Evolutionary conservation across 2,888 invertebrate genomes (phyloP), one percentile per base, ranked within the genome.

Genomic region (Chesias legatella): DNA sequence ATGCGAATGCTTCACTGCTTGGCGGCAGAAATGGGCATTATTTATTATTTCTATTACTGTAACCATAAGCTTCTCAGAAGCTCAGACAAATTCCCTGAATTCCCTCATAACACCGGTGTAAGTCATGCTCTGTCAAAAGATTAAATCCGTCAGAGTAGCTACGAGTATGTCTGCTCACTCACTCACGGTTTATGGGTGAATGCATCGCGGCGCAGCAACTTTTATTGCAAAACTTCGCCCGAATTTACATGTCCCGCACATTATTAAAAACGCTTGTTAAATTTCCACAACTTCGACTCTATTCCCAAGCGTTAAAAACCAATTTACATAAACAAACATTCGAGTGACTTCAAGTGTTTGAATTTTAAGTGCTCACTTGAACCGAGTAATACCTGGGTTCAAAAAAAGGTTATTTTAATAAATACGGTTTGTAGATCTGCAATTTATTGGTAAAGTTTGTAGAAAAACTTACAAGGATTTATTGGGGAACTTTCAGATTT

Each of bases 161-260:
- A 8, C 23, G 26, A 21, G 22, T 27, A 10, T 23, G 27, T 22
- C 25, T 24, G 33, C 33, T 24, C 17, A 20, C 36, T 32, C 35
- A 28, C 28, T 30, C 0, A 10, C 28, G 36, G 39, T 29, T 47
- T 43, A 44, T 10, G 48, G 52, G 48, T 56, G 59, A 56, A 45
- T 49, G 53, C 61, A 56, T 50, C 55, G 58, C 58, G 58, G 63
- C 68, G 65, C 50, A 70, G 74, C 79, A 82, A 84, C 81, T 81
- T 84, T 82, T 84, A 84, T 83, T 84, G 77, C 77, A 78, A 84
- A 84, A 84, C 84, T 83, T 81, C 61, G 56, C 52, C 73, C 76
- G 73, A 83, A 83, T 83, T 81, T 81, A 79, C 81, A 84, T 83
- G 72, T 73, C 71, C 68, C 71, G 73, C 67, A 73, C 79, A 75